Percentiles rank a stretch among this genome's conserved stretches.
Conservation (phyloP, 2,888 invertebrate genomes). For the Pristionchus entomophagus region DNA sequence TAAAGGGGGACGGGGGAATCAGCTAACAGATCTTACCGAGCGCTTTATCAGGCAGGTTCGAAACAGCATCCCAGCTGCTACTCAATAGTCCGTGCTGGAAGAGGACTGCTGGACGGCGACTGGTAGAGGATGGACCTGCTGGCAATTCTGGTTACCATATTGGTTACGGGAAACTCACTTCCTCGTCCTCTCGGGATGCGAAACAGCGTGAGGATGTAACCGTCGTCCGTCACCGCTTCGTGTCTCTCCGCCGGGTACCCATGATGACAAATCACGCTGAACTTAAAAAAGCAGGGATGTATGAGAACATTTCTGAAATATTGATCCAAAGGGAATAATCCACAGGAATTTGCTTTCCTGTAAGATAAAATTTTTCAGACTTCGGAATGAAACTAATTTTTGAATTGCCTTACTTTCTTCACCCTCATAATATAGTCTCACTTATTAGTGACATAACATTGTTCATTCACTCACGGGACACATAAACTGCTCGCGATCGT, state of each 20-base stretch:
- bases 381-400: neutral
- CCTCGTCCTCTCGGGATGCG: neutral
- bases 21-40: too few species aligned
- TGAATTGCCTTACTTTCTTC: too few species aligned
- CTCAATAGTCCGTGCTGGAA: constrained; percentile 12
- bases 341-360: neutral
- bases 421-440: too few species aligned
- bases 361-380: neutral
- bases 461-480: neutral
- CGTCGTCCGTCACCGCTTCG: constrained; percentile 73
- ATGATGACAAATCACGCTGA: constrained; percentile 77
- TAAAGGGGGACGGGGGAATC: too few species aligned
- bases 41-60: neutral
- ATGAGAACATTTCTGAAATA: neutral
- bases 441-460: too few species aligned
- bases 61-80: neutral
- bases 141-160: neutral
- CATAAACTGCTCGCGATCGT: constrained; percentile 29
- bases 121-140: neutral
- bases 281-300: constrained; percentile 58
- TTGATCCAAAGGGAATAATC: too few species aligned
- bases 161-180: too few species aligned
- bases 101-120: neutral
- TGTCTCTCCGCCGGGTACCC: constrained; percentile 79
- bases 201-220: constrained; percentile 29